Conservation (phyloP, 2,888 invertebrate species). For the Mimas tiliae region DNA sequence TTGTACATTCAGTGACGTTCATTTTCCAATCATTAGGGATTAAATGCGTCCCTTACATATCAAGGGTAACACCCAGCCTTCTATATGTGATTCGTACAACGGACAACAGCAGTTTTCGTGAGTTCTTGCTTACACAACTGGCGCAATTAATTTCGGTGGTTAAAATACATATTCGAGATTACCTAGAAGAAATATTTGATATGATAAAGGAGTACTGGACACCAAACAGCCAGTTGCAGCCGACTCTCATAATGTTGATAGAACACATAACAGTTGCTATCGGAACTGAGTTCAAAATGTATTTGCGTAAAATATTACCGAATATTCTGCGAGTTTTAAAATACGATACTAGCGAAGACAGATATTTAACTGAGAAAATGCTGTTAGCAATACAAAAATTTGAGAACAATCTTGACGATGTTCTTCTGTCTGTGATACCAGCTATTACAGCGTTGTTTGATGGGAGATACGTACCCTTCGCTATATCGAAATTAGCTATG, state of each 20-base stretch:
- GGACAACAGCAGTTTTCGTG: conserved; percentile 90
- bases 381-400: conserved; percentile 95
- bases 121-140: conserved; percentile 97
- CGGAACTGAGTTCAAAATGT: conserved; percentile 97
- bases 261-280: conserved; percentile 97
- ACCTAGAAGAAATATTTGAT: conserved; percentile 96
- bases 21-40: conserved; percentile 98
- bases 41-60: conserved; percentile 96
- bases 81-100: conserved; percentile 95
- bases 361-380: conserved; percentile 92
- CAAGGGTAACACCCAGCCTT: conserved; percentile 94
- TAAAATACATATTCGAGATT: conserved; percentile 97
- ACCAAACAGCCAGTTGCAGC: conserved; percentile 92
- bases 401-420: conserved; percentile 97
- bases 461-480: conserved; percentile 91
- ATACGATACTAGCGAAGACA: conserved; percentile 94
- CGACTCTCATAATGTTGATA: conserved; percentile 94
- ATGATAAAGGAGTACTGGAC: conserved; percentile 98
- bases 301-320: conserved; percentile 96
- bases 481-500: conserved; percentile 90
- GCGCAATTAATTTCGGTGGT: conserved; percentile 97
- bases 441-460: conserved; percentile 97
- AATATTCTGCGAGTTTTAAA: conserved; percentile 96
- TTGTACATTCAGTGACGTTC: conserved; percentile 97
- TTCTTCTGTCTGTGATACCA: conserved; percentile 96